Evolutionary conservation across 2,797 vertebrate species (phyloP).

Genomic region (Lutjanus campechanus): DNA sequence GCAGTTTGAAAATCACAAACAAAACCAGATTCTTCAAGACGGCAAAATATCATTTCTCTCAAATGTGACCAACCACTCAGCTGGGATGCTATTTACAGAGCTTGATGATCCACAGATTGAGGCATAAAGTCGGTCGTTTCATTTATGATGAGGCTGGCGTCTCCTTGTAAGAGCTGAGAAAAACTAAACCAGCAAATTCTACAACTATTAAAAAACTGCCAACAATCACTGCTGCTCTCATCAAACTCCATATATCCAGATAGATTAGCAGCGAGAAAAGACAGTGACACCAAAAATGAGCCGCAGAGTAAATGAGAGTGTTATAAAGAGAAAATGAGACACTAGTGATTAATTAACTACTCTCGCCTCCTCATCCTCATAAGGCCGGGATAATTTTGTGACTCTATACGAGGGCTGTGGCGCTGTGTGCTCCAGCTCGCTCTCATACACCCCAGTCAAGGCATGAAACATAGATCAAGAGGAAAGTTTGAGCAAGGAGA

Average conservation of each 20-base stretch:
- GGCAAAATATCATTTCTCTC: constrained; percentile 1
- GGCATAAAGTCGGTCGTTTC: neutral
- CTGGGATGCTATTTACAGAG: constrained; percentile 8
- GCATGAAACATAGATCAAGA: constrained; percentile 82
- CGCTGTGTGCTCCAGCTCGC: constrained; percentile 20
- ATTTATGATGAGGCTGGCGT: constrained; percentile 8
- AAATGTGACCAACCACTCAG: neutral
- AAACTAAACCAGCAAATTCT: constrained; percentile 1
- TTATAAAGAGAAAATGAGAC: constrained; percentile 65
- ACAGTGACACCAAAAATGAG: constrained; percentile 51
- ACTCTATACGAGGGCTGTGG: constrained; percentile 45
- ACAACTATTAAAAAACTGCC: neutral
- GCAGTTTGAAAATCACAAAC: constrained; percentile 22
- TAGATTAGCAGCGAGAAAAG: constrained; percentile 1
- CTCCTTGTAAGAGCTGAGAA: neutral
- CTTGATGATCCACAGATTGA: neutral
- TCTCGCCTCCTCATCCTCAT: constrained; percentile 50
- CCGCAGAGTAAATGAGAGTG: constrained; percentile 58
- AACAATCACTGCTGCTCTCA: constrained; percentile 23
- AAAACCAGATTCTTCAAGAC: constrained; percentile 13
- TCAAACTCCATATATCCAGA: constrained; percentile 6
- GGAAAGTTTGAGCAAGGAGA: constrained; percentile 67
- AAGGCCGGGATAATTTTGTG: constrained; percentile 61
- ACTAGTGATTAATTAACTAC: constrained; percentile 69
- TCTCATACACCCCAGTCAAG: constrained; percentile 49